Evolutionary conservation across 2,888 invertebrate species (phyloP), one percentile per base, ranked within the genome.

Genomic region (Eupeodes luniger): DNA sequence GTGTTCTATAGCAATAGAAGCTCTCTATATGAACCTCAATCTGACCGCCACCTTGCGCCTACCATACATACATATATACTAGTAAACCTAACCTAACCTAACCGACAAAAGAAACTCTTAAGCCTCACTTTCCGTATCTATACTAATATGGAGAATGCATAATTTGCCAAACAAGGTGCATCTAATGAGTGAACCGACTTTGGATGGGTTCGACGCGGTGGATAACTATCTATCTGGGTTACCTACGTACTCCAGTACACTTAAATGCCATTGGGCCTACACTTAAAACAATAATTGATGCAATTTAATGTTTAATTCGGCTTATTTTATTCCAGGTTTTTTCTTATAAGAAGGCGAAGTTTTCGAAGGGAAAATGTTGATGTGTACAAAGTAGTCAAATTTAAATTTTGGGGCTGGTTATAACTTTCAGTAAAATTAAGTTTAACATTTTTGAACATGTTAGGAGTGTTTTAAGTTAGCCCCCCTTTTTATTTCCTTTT

Each of bases 91-190:
- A 12, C 49, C 12, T 51, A 19, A 51, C 14, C 4, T 11, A 12
- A 53, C 64, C 16, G 62, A 62, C 16, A 40, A 40, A 62, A 62
- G 61, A n/a, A 16, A 40, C 16, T 62, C 40, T 40, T 14, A 34
- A 34, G 1, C 19, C 55, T 59, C 7, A 14, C 14, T n/a, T 34
- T 36, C 19, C 55, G 34, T 3, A 14, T 6, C 36, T 34, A 61
- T 61, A 11, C 12, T 10, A 7, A 61, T 10, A n/a, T 61, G 10
- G 36, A 61, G 40, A 61, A 83, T 87, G 87, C 87, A 87, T 87
- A 87, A 87, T 87, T 87, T 76, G 79, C 76, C 76, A 80, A 70
- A 72, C 87, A 87, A 83, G 86, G 83, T 87, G 86, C 83, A 83
- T 79, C 79, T 87, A 87, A 87, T 87, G 86, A 79, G 70, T 61